Percentiles rank a stretch among this genome's conserved stretches.
Conservation (phyloP, 2,888 invertebrate genomes). For the Drosophila planitibia region DNA sequence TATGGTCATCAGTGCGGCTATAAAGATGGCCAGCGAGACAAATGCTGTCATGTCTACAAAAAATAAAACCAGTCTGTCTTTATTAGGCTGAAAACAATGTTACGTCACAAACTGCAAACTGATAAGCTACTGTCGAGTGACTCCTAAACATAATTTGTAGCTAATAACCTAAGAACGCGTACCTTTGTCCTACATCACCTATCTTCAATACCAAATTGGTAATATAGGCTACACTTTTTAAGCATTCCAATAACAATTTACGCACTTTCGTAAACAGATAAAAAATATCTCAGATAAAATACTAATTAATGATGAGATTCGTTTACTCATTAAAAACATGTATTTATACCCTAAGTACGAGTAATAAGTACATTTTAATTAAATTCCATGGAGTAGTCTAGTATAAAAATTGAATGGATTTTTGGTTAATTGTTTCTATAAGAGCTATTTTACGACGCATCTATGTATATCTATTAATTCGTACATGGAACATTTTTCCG, state of each 20-base stretch:
- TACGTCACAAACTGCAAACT: not conserved
- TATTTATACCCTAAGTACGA: not conserved
- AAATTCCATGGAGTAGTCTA: not conserved
- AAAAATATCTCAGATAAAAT: not conserved
- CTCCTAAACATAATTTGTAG: no score
- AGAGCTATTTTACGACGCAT: not conserved
- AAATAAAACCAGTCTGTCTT: not conserved
- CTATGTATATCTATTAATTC: not conserved
- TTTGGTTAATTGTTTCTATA: not conserved
- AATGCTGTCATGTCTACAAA: conserved; percentile 82
- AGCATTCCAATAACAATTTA: not conserved
- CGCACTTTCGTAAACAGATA: not conserved
- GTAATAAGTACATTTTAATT: not conserved
- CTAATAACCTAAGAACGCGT: not conserved
- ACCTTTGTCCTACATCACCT: not conserved
- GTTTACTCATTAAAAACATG: not conserved
- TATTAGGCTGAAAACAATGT: not conserved
- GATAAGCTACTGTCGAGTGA: not conserved
- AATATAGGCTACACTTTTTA: not conserved
- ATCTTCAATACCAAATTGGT: not conserved
- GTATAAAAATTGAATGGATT: not conserved
- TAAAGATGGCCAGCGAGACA: conserved; percentile 79
- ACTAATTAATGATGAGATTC: not conserved
- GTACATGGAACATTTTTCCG: not conserved
- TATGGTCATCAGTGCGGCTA: conserved; percentile 75